A percentile compares a stretch with the other conserved stretches of the same genome.
phyloP scores from a whole-genome alignment of 2,797 vertebrate genomes.

The Propithecus deckenii region DNA sequence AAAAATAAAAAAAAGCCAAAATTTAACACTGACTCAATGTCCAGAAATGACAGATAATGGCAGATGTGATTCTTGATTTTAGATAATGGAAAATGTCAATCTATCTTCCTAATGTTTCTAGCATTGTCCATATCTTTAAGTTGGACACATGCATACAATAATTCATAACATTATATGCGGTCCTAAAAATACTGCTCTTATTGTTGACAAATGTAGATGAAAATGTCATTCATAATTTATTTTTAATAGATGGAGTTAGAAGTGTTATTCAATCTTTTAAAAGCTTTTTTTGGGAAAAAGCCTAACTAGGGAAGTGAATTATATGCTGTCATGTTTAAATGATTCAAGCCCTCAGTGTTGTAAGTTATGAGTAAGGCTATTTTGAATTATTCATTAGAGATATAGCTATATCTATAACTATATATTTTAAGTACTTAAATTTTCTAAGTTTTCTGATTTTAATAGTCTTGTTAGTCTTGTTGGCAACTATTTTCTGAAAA shows the following conservation, averaged over 20 bases:
- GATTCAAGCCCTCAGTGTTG: background rate
- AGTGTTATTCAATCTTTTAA: background rate
- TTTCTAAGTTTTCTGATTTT: background rate
- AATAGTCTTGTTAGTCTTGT: background rate
- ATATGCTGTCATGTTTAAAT: background rate
- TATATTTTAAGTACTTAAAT: background rate
- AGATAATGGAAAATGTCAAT: background rate
- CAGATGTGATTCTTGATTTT: background rate
- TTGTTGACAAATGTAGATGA: background rate
- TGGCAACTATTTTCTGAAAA: background rate
- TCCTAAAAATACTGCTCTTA: background rate
- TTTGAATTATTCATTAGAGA: background rate
- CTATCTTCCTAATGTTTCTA: background rate
- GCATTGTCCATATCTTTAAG: background rate
- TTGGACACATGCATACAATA: background rate
- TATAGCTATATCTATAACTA: background rate
- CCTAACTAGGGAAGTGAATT: background rate
- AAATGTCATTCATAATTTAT: conserved; percentile 27
- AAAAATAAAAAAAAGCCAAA: background rate
- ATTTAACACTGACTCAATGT: background rate
- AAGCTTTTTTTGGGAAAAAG: background rate
- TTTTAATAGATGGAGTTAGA: background rate
- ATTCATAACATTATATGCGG: background rate
- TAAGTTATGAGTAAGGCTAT: background rate
- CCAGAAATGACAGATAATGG: background rate